Evolutionary conservation across 2,113 vertebrate genomes (phyloP).

Genomic region (Cairina moschata): DNA sequence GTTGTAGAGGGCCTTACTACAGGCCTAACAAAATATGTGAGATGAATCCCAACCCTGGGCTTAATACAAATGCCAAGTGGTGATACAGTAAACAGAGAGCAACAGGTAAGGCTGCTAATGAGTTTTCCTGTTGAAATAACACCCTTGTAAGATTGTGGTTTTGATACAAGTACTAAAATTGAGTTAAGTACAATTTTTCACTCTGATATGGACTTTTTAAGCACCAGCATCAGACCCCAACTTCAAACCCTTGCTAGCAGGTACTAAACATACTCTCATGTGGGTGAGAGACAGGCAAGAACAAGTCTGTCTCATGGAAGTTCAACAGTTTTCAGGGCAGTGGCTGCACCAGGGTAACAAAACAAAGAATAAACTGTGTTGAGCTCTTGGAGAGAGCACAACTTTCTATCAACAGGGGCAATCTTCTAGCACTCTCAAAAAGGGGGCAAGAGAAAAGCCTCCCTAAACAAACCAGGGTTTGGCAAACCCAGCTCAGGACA

Average conservation of each 20-base stretch:
- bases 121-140: not conserved
- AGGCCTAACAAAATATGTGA: not conserved
- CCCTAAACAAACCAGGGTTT: not conserved
- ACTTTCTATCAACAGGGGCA: not conserved
- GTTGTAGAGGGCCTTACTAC: not conserved
- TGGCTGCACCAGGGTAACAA: not conserved
- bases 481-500: not conserved
- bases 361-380: not conserved
- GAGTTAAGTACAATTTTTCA: not conserved
- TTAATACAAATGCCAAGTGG: not conserved
- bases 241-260: not conserved
- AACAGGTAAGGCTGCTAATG: not conserved
- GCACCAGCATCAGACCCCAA: not conserved
- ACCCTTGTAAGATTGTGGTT: not conserved
- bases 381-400: not conserved
- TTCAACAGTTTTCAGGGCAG: not conserved
- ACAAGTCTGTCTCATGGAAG: not conserved
- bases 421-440: not conserved
- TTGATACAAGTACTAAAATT: not conserved
- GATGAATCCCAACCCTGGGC: not conserved
- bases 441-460: not conserved
- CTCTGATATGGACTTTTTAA: not conserved
- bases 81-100: not conserved
- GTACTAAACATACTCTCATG: not conserved
- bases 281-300: not conserved